Base-by-base conservation (phyloP, 2,113 vertebrate genomes). In the Callopanchax toddi region DNA sequence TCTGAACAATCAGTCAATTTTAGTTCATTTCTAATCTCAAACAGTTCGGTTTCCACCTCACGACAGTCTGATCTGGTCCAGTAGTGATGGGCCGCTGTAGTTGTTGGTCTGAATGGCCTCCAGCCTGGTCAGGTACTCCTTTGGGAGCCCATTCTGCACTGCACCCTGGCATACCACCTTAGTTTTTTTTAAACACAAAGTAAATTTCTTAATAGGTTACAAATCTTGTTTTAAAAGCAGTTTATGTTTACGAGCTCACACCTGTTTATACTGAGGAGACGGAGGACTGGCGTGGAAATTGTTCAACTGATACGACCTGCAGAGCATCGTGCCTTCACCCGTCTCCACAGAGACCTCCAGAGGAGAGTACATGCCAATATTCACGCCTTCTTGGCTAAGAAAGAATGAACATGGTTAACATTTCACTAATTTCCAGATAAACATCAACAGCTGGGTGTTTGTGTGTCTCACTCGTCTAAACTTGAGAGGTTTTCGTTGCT, bases 231-330 rank as follows among this genome's bases (percentile, higher is more conserved):
- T 32, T 32, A 32, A 4, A 9, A 6, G 29, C 29, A 8, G 29
- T 8, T 32, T 32, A 32, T 1, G 2, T 32, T 32, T 23, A 5
- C 21, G 11, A 52, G 20, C 29, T 49, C 50, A 10, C 58, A 97
- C 97, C 91, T 94, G 87, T 89, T 97, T 98, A 78, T 98, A 99
- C 62, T 96, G 95, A 18, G 95, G 95, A n/a, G 97, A 98, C 2
- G 96, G 94, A 10, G 69, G 87, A 20, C 79, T 90, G 45, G 75
- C 54, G 3, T 91, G 87, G 62, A 93, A 95, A 42, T 95, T 90
- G 68, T 84, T 93, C 95, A 98, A 95, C 89, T 95, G 92, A 51
- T 99, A 98, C 26, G 94, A 94, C 75, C 94, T 92, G 82, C 97
- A 98, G 63, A 88, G 84, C 45, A 95, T 23, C 2, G 42, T 55